Conservation (phyloP, 2,113 vertebrate species). For the Lepus americanus region DNA sequence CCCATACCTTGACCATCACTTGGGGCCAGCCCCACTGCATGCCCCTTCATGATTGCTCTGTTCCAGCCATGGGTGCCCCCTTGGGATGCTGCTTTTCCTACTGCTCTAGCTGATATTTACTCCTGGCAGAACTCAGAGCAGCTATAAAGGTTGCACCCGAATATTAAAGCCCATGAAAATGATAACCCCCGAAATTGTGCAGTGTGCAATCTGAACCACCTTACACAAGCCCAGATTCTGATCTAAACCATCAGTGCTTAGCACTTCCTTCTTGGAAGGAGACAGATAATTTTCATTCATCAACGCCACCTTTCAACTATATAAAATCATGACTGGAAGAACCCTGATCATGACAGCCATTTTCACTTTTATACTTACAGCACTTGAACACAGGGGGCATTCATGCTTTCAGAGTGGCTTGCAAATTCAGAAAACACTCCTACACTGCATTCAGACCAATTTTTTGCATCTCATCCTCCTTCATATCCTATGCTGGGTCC, state of each 20-base stretch:
- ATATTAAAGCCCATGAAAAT: neutral
- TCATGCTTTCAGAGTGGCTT: neutral
- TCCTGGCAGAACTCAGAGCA: neutral
- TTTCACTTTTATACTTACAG: neutral
- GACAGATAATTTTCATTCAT: neutral
- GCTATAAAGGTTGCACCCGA: neutral
- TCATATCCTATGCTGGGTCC: neutral
- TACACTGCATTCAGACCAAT: fast-evolving
- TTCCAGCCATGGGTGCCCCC: neutral
- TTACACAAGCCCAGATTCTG: neutral
- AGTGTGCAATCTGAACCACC: neutral
- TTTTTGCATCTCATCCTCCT: neutral
- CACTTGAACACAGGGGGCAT: neutral
- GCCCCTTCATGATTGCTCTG: neutral
- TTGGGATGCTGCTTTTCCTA: neutral
- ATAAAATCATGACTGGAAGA: neutral
- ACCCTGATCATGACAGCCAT: neutral
- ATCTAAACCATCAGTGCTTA: neutral
- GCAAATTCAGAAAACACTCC: neutral
- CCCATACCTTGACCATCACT: neutral
- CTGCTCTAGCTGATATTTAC: neutral
- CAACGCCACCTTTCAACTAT: neutral
- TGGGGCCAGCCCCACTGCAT: neutral
- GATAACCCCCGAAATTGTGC: neutral
- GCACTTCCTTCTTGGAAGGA: neutral